Evolutionary conservation across 2,113 vertebrate genomes (phyloP).

Genomic region (Psammodynastes pulverulentus): DNA sequence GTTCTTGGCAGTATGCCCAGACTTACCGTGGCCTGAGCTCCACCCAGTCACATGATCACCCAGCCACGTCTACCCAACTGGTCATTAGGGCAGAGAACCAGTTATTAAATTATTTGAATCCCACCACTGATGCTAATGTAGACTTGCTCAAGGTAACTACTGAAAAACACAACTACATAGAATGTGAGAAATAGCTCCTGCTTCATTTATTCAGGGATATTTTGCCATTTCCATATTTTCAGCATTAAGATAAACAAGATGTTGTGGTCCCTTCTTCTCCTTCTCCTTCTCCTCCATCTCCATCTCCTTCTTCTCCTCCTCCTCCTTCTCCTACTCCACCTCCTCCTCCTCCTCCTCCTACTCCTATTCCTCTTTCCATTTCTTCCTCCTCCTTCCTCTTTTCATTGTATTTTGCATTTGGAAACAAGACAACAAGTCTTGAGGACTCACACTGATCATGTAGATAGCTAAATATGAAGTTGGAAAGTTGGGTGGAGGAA

Average conservation of each 20-base stretch:
- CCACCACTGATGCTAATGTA: neutral
- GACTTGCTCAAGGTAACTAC: neutral
- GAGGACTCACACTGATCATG: neutral
- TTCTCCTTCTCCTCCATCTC: neutral
- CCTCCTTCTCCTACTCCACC: too few relatives aligned
- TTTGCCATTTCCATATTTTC: neutral
- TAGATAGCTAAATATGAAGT: slow-evolving; percentile 18
- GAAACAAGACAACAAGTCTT: neutral
- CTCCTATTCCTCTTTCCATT: too few relatives aligned
- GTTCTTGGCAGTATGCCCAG: too few relatives aligned
- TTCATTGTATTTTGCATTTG: neutral
- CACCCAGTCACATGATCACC: too few relatives aligned
- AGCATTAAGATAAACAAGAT: neutral
- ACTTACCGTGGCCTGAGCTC: too few relatives aligned
- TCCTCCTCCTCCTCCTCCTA: neutral
- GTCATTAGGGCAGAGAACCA: too few relatives aligned
- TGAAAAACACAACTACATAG: neutral
- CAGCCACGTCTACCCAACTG: too few relatives aligned
- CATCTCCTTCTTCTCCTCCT: neutral
- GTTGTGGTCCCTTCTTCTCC: neutral
- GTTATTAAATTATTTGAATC: too few relatives aligned
- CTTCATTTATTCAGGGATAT: neutral
- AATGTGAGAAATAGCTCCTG: neutral
- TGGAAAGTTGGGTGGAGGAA: neutral
- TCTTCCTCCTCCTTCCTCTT: neutral